Conservation (phyloP, 2,888 invertebrate genomes). For the Sarcophaga carnaria region DNA sequence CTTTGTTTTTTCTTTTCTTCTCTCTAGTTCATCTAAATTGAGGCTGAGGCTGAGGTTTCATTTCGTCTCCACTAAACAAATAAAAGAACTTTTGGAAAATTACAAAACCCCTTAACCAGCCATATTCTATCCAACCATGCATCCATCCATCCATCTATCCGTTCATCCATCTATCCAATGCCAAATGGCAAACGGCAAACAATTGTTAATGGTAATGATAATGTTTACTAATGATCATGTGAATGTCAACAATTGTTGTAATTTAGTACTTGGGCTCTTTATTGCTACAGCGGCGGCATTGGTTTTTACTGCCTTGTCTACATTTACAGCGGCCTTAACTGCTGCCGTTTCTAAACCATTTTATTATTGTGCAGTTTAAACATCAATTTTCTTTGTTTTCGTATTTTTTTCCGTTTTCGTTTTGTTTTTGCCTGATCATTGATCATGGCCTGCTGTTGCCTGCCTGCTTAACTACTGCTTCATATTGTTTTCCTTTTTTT, state of each 20-base stretch:
- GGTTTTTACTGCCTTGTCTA: not conserved
- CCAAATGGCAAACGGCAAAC: not conserved
- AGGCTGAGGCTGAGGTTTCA: not conserved
- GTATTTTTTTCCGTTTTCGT: not conserved
- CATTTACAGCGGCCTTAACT: not conserved
- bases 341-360: slow-evolving; percentile 21
- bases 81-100: slow-evolving; percentile 20
- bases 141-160: too few relatives aligned
- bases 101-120: slow-evolving; percentile 18
- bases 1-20: slow-evolving; percentile 6
- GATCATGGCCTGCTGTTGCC: slow-evolving; percentile 30
- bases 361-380: slow-evolving; percentile 48
- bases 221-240: slow-evolving; percentile 68
- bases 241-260: slow-evolving; percentile 68
- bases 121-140: not conserved
- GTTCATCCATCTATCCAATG: too few relatives aligned
- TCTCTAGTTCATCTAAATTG: slow-evolving; percentile 9
- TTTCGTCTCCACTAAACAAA: not conserved
- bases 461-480: not conserved
- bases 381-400: not conserved
- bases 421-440: slow-evolving; percentile 37
- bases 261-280: slow-evolving; percentile 50
- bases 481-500: not conserved
- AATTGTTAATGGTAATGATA: slow-evolving; percentile 66
- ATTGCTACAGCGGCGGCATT: slow-evolving; percentile 13